Percentiles rank a stretch among this genome's conserved stretches.
Conservation (phyloP, 2,797 vertebrate species). For the Pitangus sulphuratus region DNA sequence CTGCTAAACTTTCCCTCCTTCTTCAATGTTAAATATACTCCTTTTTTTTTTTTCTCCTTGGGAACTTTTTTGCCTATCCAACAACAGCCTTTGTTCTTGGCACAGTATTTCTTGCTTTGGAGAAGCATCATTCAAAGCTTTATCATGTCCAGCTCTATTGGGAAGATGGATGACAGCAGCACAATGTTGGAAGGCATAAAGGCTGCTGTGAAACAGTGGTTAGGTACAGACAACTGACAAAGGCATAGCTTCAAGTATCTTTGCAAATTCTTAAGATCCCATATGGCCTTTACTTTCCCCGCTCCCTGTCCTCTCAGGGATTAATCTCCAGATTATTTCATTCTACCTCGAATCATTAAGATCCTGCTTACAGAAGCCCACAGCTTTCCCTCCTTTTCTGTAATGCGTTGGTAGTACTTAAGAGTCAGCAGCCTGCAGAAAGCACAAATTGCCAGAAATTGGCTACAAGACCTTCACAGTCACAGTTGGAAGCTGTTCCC, state of each 20-base stretch:
- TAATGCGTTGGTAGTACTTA: neutral
- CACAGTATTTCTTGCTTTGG: neutral
- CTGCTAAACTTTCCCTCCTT: neutral
- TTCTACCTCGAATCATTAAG: neutral
- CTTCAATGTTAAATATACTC: neutral
- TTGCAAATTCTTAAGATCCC: neutral
- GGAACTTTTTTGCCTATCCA: neutral
- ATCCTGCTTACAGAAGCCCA: neutral
- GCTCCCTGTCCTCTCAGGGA: neutral
- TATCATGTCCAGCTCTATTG: neutral
- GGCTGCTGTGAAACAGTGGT: neutral
- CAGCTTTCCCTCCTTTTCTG: neutral
- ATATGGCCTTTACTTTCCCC: neutral
- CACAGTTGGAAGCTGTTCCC: neutral
- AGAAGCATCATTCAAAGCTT: conserved; percentile 1
- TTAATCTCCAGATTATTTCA: neutral
- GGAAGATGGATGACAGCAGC: neutral
- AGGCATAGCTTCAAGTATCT: neutral
- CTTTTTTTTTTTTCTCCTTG: neutral
- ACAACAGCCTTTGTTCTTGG: neutral
- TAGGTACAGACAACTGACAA: neutral
- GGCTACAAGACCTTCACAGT: neutral
- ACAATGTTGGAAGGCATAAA: neutral
- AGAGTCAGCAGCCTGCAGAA: neutral
- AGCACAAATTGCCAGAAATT: neutral